Evolutionary conservation across 2,797 vertebrate species (phyloP).

Genomic region (Enteromius treurensis): DNA sequence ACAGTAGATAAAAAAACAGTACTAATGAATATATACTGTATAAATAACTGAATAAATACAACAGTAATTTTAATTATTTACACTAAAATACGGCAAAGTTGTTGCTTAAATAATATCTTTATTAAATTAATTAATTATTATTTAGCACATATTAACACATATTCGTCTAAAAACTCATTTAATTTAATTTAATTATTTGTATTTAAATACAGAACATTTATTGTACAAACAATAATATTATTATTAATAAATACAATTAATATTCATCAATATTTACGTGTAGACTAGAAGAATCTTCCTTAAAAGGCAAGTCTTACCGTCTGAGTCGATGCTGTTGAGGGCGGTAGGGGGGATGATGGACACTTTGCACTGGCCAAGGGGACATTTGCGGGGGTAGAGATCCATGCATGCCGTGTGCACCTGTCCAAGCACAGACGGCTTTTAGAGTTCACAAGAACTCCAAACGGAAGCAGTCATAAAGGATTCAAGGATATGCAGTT

Average conservation of each 20-base stretch:
- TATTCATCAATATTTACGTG: neutral
- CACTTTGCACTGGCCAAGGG: conserved; percentile 97
- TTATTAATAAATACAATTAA: neutral
- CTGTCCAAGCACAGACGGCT: conserved; percentile 71
- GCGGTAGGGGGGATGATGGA: conserved; percentile 98
- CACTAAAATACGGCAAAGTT: neutral
- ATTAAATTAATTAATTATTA: neutral
- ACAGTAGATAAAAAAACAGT: neutral
- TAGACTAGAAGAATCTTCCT: neutral
- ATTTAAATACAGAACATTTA: neutral
- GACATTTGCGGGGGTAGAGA: conserved; percentile 91
- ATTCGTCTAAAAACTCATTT: neutral
- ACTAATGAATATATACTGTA: no score
- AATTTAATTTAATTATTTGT: neutral
- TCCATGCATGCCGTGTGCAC: conserved; percentile 98
- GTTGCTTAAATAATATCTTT: neutral
- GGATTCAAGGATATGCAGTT: conserved; percentile 24
- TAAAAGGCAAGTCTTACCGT: conserved; percentile 82
- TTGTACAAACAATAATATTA: neutral
- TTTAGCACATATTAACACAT: neutral
- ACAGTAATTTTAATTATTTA: neutral
- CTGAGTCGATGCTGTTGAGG: conserved; percentile 98
- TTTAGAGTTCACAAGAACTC: conserved; percentile 33
- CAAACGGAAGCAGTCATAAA: neutral
- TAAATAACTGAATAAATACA: neutral